Conservation (phyloP, 2,113 vertebrate genomes). For the Sterrhoptilus dennistouni region DNA sequence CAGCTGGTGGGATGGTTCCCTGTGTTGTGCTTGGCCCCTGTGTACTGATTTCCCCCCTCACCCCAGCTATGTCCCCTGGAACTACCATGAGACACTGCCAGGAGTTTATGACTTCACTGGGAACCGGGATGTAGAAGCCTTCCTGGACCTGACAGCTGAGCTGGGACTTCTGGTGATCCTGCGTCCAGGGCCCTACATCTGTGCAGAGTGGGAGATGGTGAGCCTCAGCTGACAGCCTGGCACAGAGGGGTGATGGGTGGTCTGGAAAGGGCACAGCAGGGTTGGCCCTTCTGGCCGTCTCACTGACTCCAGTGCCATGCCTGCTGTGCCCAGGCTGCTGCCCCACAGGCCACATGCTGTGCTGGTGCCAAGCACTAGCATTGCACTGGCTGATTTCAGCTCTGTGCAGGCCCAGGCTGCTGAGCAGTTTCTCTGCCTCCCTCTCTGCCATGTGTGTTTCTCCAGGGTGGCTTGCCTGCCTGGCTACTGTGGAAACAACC, state of each 20-base stretch:
- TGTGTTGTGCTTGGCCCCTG: accelerated
- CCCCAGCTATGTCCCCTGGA: constrained; percentile 93
- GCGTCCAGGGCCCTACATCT: constrained; percentile 96
- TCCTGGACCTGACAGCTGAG: constrained; percentile 85
- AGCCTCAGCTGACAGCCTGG: background rate
- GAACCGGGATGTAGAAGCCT: constrained; percentile 84
- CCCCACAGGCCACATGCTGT: accelerated
- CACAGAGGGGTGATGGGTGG: accelerated
- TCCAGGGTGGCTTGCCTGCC: constrained; percentile 91
- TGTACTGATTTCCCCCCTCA: background rate
- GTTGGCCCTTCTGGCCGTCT: background rate
- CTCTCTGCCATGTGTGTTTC: background rate
- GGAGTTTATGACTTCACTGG: constrained; percentile 86
- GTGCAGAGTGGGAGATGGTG: constrained; percentile 99
- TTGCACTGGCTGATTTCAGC: accelerated
- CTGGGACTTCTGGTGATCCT: constrained; percentile 91
- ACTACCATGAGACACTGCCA: constrained; percentile 86
- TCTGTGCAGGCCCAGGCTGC: background rate
- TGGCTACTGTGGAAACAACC: constrained; percentile 90
- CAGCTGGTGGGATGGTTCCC: background rate
- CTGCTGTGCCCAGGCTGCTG: background rate
- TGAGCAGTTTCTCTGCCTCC: background rate
- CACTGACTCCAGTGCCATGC: accelerated
- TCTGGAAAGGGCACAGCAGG: background rate
- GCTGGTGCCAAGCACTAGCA: background rate